These are phyloP conservation scores for Enteromius anoplus DNA, from an alignment of 2,797 vertebrate species.

Conservation along the genomic window DNA sequence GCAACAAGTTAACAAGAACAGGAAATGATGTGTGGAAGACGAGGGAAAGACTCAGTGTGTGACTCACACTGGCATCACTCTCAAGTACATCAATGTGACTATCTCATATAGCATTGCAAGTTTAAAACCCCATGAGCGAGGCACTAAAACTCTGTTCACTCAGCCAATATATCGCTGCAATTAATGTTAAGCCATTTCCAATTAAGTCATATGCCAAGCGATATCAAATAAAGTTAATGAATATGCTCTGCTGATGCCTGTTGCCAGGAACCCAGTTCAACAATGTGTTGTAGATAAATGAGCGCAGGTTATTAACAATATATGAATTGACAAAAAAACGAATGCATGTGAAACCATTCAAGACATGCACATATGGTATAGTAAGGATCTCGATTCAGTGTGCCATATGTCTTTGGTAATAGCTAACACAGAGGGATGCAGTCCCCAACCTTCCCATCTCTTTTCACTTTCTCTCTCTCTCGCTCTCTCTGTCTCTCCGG, in stretches of 20 bases:
- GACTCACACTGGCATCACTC: not conserved
- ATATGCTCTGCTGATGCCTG: conserved; percentile 2
- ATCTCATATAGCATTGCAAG: conserved; percentile 4
- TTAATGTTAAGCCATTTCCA: conserved; percentile 24
- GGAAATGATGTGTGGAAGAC: not conserved
- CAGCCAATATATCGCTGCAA: conserved; percentile 1
- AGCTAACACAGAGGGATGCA: conserved; percentile 51
- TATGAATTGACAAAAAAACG: conserved; percentile 29
- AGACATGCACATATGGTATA: conserved; percentile 53
- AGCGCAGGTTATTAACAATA: conserved; percentile 21
- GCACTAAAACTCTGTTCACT: conserved; percentile 17
- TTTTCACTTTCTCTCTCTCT: conserved; percentile 52
- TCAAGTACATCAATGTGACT: conserved; percentile 14
- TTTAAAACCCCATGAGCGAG: not conserved
- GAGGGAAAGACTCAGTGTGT: not conserved
- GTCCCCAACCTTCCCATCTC: conserved; percentile 35
- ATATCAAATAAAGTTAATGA: conserved; percentile 17
- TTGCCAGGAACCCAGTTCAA: conserved; percentile 2
- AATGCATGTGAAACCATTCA: conserved; percentile 39
- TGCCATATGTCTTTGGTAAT: conserved; percentile 59
- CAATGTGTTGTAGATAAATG: conserved; percentile 1
- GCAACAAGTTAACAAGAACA: not conserved
- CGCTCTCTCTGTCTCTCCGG: conserved; percentile 54
- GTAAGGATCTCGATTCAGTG: conserved; percentile 48
- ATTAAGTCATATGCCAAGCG: conserved; percentile 5